phyloP scores from a whole-genome alignment of 2,888 invertebrate genomes.

The Tetramorium bicarinatum region DNA sequence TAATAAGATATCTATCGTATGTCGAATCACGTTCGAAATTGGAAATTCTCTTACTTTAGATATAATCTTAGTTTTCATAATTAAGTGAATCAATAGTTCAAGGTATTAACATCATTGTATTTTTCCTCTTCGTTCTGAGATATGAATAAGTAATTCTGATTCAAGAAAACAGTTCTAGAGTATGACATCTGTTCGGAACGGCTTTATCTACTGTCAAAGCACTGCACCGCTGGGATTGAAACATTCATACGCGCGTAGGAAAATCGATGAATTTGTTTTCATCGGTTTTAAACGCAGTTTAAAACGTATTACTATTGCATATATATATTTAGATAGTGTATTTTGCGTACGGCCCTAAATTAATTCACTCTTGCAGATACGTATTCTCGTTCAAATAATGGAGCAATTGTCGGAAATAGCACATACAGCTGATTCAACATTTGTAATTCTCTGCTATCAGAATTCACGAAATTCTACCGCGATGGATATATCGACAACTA shows the following conservation, averaged over 20 bases:
- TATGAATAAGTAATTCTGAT: slow-evolving; percentile 19
- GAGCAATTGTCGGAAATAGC: slow-evolving; percentile 11
- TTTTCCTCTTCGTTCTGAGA: neutral
- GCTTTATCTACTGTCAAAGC: neutral
- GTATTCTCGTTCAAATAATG: neutral
- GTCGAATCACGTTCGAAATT: neutral
- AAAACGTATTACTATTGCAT: neutral
- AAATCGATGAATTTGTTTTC: slow-evolving; percentile 17
- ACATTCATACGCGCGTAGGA: neutral
- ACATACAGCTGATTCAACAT: slow-evolving; percentile 18
- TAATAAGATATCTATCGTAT: slow-evolving; percentile 27
- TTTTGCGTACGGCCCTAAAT: neutral
- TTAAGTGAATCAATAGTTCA: slow-evolving; percentile 8
- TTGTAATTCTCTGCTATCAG: slow-evolving; percentile 5
- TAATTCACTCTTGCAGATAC: neutral
- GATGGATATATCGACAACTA: slow-evolving; percentile 14
- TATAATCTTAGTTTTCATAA: slow-evolving; percentile 39
- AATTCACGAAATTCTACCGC: slow-evolving; percentile 21
- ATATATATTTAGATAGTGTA: neutral
- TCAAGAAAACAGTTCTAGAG: neutral
- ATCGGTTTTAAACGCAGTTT: neutral
- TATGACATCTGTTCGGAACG: neutral
- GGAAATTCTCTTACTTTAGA: neutral
- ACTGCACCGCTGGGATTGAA: neutral
- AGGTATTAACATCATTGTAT: neutral